Percentiles rank a stretch among this genome's conserved stretches.
These are phyloP conservation scores for Rhinolophus ferrumequinum DNA, from an alignment of 2,113 vertebrate species.

Conservation along the genomic window DNA sequence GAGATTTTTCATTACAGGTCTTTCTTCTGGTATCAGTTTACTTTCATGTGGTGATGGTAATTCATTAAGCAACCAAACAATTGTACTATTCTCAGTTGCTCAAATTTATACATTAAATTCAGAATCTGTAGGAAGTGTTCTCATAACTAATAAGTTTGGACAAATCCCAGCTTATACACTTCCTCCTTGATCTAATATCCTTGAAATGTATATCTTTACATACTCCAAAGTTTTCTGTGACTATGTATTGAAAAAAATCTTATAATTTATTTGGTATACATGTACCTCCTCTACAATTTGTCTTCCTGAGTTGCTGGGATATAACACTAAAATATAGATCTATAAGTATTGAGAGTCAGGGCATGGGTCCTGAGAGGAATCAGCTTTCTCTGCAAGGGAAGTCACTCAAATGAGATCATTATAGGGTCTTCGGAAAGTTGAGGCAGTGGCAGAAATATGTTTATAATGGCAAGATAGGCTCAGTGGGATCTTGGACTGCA, in stretches of 20 bases:
- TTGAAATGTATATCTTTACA: neutral
- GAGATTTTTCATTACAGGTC: neutral
- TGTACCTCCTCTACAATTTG: neutral
- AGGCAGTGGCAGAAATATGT: neutral
- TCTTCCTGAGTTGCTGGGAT: neutral
- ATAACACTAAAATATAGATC: neutral
- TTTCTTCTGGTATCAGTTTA: neutral
- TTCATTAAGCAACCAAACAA: neutral
- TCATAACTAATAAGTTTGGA: neutral
- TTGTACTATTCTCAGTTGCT: neutral
- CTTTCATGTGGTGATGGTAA: neutral
- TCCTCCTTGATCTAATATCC: neutral
- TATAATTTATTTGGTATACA: neutral
- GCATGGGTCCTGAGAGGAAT: neutral
- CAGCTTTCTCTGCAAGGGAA: neutral
- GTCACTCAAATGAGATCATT: neutral
- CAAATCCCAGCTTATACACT: neutral
- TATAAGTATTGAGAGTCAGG: neutral
- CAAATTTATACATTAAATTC: neutral
- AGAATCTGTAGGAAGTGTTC: neutral
- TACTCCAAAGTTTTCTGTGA: neutral
- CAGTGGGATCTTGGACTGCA: neutral
- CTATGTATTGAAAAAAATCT: neutral
- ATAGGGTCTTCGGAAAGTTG: neutral
- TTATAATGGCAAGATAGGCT: neutral